Conservation (phyloP, 2,888 invertebrate species). For the Euplexia lucipara region DNA sequence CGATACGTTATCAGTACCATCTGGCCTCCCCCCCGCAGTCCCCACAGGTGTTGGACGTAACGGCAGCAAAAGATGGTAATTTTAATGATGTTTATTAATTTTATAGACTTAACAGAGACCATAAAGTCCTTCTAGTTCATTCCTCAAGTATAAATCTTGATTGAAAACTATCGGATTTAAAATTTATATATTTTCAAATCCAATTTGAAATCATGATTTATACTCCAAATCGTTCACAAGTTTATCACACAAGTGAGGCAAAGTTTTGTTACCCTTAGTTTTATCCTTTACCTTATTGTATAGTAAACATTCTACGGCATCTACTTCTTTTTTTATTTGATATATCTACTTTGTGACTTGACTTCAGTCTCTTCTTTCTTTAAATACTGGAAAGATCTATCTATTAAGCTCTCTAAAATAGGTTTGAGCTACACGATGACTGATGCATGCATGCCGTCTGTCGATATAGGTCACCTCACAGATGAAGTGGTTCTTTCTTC, state of each 20-base stretch:
- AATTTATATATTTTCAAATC: background rate
- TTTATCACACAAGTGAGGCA: accelerated
- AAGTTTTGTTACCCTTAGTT: background rate
- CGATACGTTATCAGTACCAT: slow-evolving; percentile 77
- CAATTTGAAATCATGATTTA: background rate
- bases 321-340: background rate
- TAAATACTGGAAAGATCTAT: background rate
- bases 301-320: background rate
- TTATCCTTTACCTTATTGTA: background rate
- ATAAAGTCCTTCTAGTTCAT: background rate
- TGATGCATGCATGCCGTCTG: too few species aligned
- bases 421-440: too few species aligned
- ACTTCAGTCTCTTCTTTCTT: background rate
- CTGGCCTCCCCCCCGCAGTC: slow-evolving; percentile 57
- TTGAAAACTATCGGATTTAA: background rate
- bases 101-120: too few species aligned
- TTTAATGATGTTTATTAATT: slow-evolving; percentile 14
- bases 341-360: background rate
- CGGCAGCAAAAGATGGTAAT: slow-evolving; percentile 56
- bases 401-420: background rate
- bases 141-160: background rate
- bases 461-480: too few species aligned
- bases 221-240: background rate
- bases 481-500: too few species aligned
- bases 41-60: slow-evolving; percentile 69